Percentiles rank a stretch among this genome's conserved stretches.
phyloP scores from a whole-genome alignment of 92 coral and sea anemone species.

The Zoanthus sociatus region DNA sequence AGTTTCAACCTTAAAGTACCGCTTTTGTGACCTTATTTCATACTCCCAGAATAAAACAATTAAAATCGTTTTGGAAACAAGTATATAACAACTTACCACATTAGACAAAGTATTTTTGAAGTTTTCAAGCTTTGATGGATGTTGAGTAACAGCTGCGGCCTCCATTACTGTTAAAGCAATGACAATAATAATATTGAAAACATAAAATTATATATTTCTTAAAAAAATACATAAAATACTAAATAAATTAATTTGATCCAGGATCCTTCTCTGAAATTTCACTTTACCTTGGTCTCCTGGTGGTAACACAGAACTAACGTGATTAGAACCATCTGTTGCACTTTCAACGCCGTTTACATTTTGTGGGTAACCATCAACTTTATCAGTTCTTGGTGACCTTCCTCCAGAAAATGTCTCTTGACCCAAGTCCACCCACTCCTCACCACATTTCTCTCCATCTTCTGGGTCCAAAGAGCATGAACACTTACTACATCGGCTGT shows the following conservation, averaged over 20 bases:
- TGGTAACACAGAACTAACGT: neutral
- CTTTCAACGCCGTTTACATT: neutral
- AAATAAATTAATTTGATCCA: neutral
- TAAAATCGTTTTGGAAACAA: too few species aligned
- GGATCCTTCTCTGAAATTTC: neutral
- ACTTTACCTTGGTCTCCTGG: slow-evolving; percentile 31
- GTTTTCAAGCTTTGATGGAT: slow-evolving; percentile 55
- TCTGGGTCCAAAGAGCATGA: slow-evolving; percentile 39
- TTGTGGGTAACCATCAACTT: slow-evolving; percentile 7
- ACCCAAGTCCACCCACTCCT: slow-evolving; percentile 82
- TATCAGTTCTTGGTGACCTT: slow-evolving; percentile 20
- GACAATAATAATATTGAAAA: neutral
- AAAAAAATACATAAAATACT: neutral
- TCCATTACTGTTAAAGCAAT: slow-evolving; percentile 7
- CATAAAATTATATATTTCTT: neutral
- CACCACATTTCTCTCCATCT: slow-evolving; percentile 41
- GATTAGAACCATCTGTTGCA: neutral
- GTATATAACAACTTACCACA: slow-evolving; percentile 46
- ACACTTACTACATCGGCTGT: slow-evolving; percentile 26
- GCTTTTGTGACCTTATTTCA: too few species aligned
- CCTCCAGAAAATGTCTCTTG: neutral
- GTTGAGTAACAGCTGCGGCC: slow-evolving; percentile 29
- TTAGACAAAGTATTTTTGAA: slow-evolving; percentile 43
- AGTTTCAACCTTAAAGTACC: too few species aligned
- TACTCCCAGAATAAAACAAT: too few species aligned